Percentiles rank a stretch among this genome's conserved stretches.
These are phyloP conservation scores for Paragorgia papillata DNA, from an alignment of 92 coral and sea anemone genomes.

Conservation along the genomic window DNA sequence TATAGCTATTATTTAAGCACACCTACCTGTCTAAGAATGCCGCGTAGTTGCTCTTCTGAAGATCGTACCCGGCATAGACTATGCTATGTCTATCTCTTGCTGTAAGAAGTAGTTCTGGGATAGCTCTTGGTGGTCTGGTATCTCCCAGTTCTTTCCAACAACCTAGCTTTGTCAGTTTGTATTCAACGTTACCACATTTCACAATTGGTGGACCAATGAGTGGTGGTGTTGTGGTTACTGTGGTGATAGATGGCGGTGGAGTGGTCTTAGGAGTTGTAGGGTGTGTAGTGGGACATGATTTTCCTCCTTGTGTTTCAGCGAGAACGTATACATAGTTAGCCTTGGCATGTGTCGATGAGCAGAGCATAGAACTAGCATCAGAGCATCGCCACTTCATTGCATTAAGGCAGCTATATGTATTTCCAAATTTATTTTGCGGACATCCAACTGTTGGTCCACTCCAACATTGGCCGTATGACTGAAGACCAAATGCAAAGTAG, in stretches of 20 bases:
- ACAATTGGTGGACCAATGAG: slow-evolving; percentile 17
- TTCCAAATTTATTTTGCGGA: slow-evolving; percentile 15
- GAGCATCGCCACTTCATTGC: slow-evolving; percentile 33
- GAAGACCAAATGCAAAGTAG: slow-evolving; percentile 54
- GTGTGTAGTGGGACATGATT: neutral
- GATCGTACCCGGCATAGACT: slow-evolving; percentile 28
- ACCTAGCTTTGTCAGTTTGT: slow-evolving; percentile 34
- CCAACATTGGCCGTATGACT: slow-evolving; percentile 65
- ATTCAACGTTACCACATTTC: slow-evolving; percentile 20
- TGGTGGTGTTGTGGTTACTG: slow-evolving; percentile 7
- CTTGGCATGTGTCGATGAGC: slow-evolving; percentile 7
- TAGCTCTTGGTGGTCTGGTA: neutral
- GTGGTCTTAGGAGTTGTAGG: slow-evolving; percentile 7
- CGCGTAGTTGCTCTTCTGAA: slow-evolving; percentile 12
- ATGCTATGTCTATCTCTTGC: slow-evolving; percentile 17
- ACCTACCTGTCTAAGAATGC: slow-evolving; percentile 8
- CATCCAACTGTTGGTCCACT: slow-evolving; percentile 16
- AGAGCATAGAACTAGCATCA: slow-evolving; percentile 26
- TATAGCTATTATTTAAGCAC: no score
- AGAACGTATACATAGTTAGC: slow-evolving; percentile 19
- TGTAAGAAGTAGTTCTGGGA: slow-evolving; percentile 29
- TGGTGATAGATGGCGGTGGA: neutral
- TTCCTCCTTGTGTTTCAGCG: slow-evolving; percentile 1
- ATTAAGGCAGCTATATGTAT: slow-evolving; percentile 9
- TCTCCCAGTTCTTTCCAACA: slow-evolving; percentile 30